Percentiles rank a stretch among this genome's conserved stretches.
Conservation (phyloP, 2,888 invertebrate species). For the Perizoma affinitatum region DNA sequence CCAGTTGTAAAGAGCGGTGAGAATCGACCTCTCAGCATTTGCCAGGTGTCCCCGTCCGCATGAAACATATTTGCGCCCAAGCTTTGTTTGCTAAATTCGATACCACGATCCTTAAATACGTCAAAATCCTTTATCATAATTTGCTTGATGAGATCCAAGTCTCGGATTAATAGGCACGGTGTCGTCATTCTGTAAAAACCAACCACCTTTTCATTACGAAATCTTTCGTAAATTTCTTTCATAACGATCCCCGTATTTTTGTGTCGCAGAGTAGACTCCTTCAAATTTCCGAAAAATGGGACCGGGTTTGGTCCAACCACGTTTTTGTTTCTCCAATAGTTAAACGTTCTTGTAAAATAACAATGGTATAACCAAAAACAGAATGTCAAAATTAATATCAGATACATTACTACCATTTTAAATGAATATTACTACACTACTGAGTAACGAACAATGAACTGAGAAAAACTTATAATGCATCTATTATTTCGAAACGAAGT, state of each 20-base stretch:
- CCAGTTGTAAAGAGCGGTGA: constrained; percentile 37
- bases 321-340: constrained; percentile 56
- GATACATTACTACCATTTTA: constrained; percentile 25
- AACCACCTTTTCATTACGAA: constrained; percentile 57
- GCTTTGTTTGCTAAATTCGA: constrained; percentile 53
- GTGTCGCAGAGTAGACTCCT: constrained; percentile 42
- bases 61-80: constrained; percentile 58
- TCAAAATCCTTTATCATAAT: constrained; percentile 64
- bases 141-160: constrained; percentile 58
- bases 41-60: constrained; percentile 57
- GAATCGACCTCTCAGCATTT: constrained; percentile 39
- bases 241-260: constrained; percentile 43
- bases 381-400: constrained; percentile 27
- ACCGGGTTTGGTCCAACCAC: constrained; percentile 51
- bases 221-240: constrained; percentile 51
- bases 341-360: constrained; percentile 54
- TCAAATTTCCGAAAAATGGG: constrained; percentile 53
- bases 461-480: not conserved
- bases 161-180: constrained; percentile 55
- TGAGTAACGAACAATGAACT: not conserved
- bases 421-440: not conserved
- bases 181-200: constrained; percentile 57
- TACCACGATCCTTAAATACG: constrained; percentile 53
- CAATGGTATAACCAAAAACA: constrained; percentile 36
- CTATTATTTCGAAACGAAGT: not conserved